Evolutionary conservation across 2,888 invertebrate genomes (phyloP).

Genomic region (Ophion ellenae): DNA sequence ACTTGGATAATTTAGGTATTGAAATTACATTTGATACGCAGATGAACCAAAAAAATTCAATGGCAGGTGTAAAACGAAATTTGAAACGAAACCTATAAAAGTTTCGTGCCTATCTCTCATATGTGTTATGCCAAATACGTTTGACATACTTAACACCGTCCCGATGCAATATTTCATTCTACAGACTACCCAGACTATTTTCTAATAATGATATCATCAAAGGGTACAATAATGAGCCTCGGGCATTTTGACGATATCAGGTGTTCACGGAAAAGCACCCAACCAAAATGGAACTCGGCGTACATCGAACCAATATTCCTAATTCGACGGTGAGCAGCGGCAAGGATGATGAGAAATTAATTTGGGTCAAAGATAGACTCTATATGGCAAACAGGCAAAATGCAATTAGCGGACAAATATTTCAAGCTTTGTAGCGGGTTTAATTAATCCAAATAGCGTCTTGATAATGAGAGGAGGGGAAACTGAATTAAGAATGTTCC

Average conservation of each 20-base stretch:
- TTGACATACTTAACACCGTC: no score
- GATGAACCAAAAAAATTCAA: not conserved
- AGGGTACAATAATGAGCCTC: not conserved
- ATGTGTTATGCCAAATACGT: no score
- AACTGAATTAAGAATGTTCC: no score
- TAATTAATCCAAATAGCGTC: not conserved
- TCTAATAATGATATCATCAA: no score
- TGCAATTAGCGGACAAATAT: not conserved
- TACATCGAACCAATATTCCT: not conserved
- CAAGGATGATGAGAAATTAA: conserved; percentile 6
- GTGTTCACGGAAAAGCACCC: not conserved
- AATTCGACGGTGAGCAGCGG: not conserved
- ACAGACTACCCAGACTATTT: no score
- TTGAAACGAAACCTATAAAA: no score
- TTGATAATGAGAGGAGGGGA: not conserved
- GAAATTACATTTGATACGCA: no score
- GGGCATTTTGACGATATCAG: not conserved
- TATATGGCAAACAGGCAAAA: not conserved
- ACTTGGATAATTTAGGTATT: no score
- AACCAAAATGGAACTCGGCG: not conserved
- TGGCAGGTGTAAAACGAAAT: no score
- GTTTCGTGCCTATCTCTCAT: no score
- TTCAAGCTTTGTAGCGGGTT: not conserved
- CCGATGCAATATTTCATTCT: no score
- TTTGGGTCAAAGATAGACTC: not conserved